Evolutionary conservation across 2,797 vertebrate species (phyloP).

Genomic region (Babyrousa celebensis): DNA sequence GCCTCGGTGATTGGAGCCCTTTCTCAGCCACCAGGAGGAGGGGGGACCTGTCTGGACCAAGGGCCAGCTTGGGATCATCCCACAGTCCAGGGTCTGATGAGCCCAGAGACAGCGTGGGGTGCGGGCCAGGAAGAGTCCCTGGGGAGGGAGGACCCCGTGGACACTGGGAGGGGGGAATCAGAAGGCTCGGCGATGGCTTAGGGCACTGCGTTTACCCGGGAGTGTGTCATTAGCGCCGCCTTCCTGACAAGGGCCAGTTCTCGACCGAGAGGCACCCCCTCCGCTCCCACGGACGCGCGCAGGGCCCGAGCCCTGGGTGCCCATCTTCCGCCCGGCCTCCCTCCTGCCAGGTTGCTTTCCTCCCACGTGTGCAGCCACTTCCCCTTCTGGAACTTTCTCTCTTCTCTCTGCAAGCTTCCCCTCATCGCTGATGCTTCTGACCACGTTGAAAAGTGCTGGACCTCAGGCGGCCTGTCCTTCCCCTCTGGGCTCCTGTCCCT

Average conservation of each 20-base stretch:
- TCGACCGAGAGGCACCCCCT: not conserved
- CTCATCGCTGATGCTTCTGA: not conserved
- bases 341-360: not conserved
- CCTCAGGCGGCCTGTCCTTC: not conserved
- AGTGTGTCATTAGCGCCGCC: not conserved
- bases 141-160: accelerated
- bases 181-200: accelerated
- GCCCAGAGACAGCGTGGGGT: too few relatives aligned
- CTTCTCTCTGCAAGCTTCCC: not conserved
- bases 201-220: not conserved
- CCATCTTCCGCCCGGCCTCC: not conserved
- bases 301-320: too few relatives aligned
- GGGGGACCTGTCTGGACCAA: not conserved
- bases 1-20: too few relatives aligned
- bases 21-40: not conserved
- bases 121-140: not conserved
- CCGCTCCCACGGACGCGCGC: too few relatives aligned
- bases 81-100: not conserved
- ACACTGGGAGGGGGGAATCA: not conserved
- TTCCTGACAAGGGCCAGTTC: not conserved
- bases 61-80: not conserved
- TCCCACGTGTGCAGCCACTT: not conserved
- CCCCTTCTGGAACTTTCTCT: too few relatives aligned
- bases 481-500: not conserved
- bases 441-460: too few relatives aligned